Conservation (phyloP, 2,113 vertebrate species). For the Scartelaos histophorus region DNA sequence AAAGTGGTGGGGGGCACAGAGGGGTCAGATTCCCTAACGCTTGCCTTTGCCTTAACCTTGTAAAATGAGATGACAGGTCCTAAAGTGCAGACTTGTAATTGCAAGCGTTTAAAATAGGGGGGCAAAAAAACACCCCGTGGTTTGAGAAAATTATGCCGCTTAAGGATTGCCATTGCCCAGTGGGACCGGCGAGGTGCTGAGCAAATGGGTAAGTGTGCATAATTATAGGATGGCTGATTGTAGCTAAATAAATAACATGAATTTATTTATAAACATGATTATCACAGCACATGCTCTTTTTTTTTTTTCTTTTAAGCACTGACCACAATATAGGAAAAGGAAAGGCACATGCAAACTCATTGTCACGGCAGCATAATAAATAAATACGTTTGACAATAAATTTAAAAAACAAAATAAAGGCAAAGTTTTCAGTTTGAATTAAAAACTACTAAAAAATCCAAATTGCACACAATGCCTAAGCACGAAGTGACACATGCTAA, state of each 20-base stretch:
- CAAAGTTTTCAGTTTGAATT: background rate
- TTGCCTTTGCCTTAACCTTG: slow-evolving; percentile 72
- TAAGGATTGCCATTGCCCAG: slow-evolving; percentile 56
- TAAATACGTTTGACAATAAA: slow-evolving; percentile 1
- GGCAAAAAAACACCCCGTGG: slow-evolving; percentile 30
- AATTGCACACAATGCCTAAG: slow-evolving; percentile 24
- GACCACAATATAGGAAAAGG: slow-evolving; percentile 28
- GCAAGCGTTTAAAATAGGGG: slow-evolving; percentile 67
- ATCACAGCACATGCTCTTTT: slow-evolving; percentile 34
- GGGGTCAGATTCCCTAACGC: slow-evolving; percentile 67
- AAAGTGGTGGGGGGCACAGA: slow-evolving; percentile 21
- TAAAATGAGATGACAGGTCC: slow-evolving; percentile 73
- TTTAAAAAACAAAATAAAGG: background rate
- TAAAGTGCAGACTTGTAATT: slow-evolving; percentile 73
- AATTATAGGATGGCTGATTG: slow-evolving; percentile 65
- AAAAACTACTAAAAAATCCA: slow-evolving; percentile 1
- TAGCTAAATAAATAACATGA: slow-evolving; percentile 64
- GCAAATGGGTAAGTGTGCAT: slow-evolving; percentile 68
- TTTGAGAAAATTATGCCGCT: slow-evolving; percentile 62
- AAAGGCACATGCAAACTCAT: slow-evolving; percentile 40
- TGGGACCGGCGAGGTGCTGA: slow-evolving; percentile 62
- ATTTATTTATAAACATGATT: slow-evolving; percentile 67
- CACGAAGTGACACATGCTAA: slow-evolving; percentile 69
- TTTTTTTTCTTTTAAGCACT: slow-evolving; percentile 20
- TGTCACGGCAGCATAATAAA: slow-evolving; percentile 20